Evolutionary conservation across 2,797 vertebrate species (phyloP), one percentile per base, ranked within the genome.

Genomic region (Lepus townsendii): DNA sequence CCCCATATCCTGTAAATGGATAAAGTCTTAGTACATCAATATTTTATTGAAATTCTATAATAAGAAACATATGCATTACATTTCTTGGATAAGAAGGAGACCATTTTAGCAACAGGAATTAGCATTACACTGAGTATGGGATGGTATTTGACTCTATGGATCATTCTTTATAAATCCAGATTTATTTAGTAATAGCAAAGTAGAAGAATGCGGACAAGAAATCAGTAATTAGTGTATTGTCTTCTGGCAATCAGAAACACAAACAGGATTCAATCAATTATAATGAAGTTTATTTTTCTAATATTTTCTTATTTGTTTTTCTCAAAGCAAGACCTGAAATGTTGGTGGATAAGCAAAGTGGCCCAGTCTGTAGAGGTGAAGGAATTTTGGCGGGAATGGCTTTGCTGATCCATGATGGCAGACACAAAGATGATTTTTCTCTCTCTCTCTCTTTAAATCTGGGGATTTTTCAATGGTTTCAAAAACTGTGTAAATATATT

Each of bases 1-100:
- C 88, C 97, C 93, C 72, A 97, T 96, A 96, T 96, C 88, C 73
- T 95, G 88, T 94, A 96, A 98, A 88, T 94, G 96, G 92, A 92
- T 95, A 97, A 97, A 94, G 76, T 97, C 96, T 96, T 95, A 95
- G 92, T 75, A 50, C 95, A 97, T 98, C 97, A 98, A 98, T 98
- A 98, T 97, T 98, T 97, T 98, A 98, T 97, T 98, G 98, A 98
- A 98, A 98, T 97, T 95, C 97, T 97, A 97, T 98, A 98, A 98
- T 95, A 97, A 97, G 95, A 97, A 97, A 94, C 87, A 96, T 93
- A 96, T 84, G 88, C 76, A 96, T 98, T 97, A 95, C 89, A 96
- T 97, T 97, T 97, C 96, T 97, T 96, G 98, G 95, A 98, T 97
- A 94, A 97, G 93, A 98, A 97, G 83, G 85, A 97, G 95, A 95